Conservation (phyloP, 2,888 invertebrate species). For the Lasioglossum lativentre region DNA sequence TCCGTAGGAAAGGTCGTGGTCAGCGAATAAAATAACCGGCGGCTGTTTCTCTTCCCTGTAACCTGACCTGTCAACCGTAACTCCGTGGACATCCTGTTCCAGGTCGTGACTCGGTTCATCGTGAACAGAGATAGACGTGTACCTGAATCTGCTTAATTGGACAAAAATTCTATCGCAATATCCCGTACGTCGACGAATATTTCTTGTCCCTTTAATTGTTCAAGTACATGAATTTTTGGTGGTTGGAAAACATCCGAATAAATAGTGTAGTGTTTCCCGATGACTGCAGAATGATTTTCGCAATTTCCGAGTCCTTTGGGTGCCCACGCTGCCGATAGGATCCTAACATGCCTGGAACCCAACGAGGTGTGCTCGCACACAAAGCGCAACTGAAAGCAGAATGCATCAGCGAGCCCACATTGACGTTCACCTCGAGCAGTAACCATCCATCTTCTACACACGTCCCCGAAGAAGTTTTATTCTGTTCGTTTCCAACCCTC, state of each 20-base stretch:
- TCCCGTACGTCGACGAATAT: background rate
- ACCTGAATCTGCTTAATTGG: slow-evolving; percentile 22
- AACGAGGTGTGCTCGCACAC: slow-evolving; percentile 48
- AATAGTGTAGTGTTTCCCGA: background rate
- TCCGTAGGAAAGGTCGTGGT: slow-evolving; percentile 55
- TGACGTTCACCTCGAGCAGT: slow-evolving; percentile 42
- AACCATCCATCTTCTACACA: slow-evolving; percentile 77
- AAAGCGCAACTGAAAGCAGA: slow-evolving; percentile 46
- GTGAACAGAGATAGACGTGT: slow-evolving; percentile 7
- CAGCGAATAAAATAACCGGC: slow-evolving; percentile 57
- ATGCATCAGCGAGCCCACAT: slow-evolving; percentile 44
- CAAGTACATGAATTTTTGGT: background rate
- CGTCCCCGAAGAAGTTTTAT: slow-evolving; percentile 74
- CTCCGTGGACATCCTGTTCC: slow-evolving; percentile 31
- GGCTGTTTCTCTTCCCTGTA: slow-evolving; percentile 43
- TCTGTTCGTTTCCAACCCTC: slow-evolving; percentile 68
- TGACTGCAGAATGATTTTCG: slow-evolving; percentile 22
- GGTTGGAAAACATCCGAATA: background rate
- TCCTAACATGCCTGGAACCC: slow-evolving; percentile 64
- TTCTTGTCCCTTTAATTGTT: background rate
- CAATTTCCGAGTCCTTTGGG: slow-evolving; percentile 44
- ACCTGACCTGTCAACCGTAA: slow-evolving; percentile 58
- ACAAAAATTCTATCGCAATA: slow-evolving; percentile 28
- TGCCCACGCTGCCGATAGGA: slow-evolving; percentile 64
- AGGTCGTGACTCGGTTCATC: slow-evolving; percentile 30